Evolutionary conservation across 1,140 invertebrate species (phyloP), one percentile per base, ranked within the genome.

Genomic region (Caenorhabditis briggsae): DNA sequence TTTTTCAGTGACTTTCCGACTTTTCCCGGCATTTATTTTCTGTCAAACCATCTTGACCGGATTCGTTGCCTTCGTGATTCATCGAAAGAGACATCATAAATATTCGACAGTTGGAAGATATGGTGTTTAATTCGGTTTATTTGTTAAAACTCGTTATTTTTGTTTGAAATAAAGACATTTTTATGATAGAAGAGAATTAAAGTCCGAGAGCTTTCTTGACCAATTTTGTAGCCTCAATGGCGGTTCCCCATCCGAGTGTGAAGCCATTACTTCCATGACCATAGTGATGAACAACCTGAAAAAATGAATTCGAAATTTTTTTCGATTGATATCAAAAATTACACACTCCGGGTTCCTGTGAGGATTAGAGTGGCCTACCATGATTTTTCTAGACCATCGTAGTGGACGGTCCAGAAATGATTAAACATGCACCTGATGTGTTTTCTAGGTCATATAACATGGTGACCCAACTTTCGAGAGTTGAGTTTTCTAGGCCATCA

Each of bases 261-360:
- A 97, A 94, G 1, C 96, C 96, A 89, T 95, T 95, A 65, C 96
- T 96, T 55, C 96, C 96, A 92, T 97, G 96, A 2, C 96, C 96
- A 91, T 97, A 97, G 93, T 97, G 97, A 92, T 97, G 96, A 88
- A 97, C 95, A 48, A 96, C 93, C 94, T 95, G 89, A 18, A 61
- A 91, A 90, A 55, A 12, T 56, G 23, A n/a, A n/a, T n/a, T n/a
- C n/a, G 33, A 33, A 33, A 33, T 33, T 33, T 33, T n/a, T n/a
- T n/a, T n/a, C n/a, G n/a, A n/a, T n/a, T n/a, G n/a, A n/a, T n/a
- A n/a, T n/a, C n/a, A n/a, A n/a, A n/a, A n/a, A n/a, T n/a, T n/a
- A n/a, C n/a, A n/a, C n/a, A n/a, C n/a, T n/a, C n/a, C n/a, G n/a
- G n/a, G n/a, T n/a, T n/a, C n/a, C n/a, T n/a, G 33, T 33, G 33